phyloP scores from a whole-genome alignment of 2,797 vertebrate species.

The Chelonia mydas region DNA sequence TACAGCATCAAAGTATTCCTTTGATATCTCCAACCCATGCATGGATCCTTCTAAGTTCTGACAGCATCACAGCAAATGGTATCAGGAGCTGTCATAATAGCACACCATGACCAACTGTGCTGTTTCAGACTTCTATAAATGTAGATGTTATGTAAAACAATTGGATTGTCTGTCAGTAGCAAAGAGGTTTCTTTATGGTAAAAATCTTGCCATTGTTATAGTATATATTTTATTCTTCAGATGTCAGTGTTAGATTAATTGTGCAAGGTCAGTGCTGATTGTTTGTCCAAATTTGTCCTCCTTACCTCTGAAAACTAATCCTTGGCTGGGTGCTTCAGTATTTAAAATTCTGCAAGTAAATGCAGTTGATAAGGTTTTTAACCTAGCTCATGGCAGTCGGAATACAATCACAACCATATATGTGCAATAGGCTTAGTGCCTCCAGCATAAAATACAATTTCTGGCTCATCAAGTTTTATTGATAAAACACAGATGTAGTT shows the following conservation, averaged over 20 bases:
- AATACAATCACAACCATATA: slow-evolving; percentile 51
- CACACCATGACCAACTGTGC: background rate
- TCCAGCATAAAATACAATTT: slow-evolving; percentile 71
- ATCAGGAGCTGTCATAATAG: background rate
- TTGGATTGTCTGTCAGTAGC: background rate
- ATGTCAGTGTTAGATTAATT: slow-evolving; percentile 55
- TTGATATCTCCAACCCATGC: background rate
- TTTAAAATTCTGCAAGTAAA: slow-evolving; percentile 39
- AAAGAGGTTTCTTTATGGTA: background rate
- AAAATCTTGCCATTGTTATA: background rate
- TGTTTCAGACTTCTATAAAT: background rate
- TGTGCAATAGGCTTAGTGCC: slow-evolving; percentile 39
- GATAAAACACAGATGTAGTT: slow-evolving; percentile 70
- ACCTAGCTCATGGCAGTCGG: slow-evolving; percentile 50
- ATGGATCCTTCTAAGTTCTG: background rate
- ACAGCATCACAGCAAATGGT: background rate
- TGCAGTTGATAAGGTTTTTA: slow-evolving; percentile 44
- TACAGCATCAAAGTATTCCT: background rate
- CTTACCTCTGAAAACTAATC: slow-evolving; percentile 36
- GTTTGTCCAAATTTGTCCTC: slow-evolving; percentile 20
- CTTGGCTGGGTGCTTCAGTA: slow-evolving; percentile 37
- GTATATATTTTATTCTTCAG: slow-evolving; percentile 11
- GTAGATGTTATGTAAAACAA: background rate
- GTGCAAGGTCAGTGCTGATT: slow-evolving; percentile 30
- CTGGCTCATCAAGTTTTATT: slow-evolving; percentile 72